Base-by-base conservation (phyloP, 2,797 vertebrate species). In the Xenops minutus region DNA sequence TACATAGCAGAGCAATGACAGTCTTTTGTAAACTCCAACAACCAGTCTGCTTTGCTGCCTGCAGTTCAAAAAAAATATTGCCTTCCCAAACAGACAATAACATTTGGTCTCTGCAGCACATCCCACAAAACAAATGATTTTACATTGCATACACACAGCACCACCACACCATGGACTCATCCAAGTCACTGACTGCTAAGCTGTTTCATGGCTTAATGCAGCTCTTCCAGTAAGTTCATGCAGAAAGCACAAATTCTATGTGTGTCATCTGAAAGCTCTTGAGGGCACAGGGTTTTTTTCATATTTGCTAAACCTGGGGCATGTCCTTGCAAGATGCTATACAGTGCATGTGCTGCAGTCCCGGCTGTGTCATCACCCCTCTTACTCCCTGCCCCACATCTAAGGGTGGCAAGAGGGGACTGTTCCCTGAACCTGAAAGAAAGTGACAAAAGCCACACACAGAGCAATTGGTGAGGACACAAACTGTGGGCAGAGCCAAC, bases 1-100 rank as follows among this genome's bases (percentile, higher is more conserved):
- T 61, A 63, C 94, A 93, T 90, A 90, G 94, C 85, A 92, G 59
- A 92, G 52, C 80, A 89, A 69, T 92, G 71, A 94, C 67, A 88
- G 73, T 8, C 66, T 90, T 92, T 55, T 92, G 55, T 71, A 84
- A 93, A 86, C 74, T 92, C 92, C 76, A 88, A 44, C 58, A 88
- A 32, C 24, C 58, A 54, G 37, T 32, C 79, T 79, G 71, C 54
- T 92, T 61, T 64, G 19, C 79, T 88, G 92, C 73, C 79, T 73
- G 51, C 79, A 89, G 66, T 46, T 95, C 12, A 88, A 78, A 94
- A 61, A 73, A 56, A 77, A 55, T 86, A 68, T 14, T 86, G 58
- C 63, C 68, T 90, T 92, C 76, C 82, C 86, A 94, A 92, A 48
- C 59, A 93, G 91, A 88, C 69, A 78, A 82, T 66, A 88, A 89